phyloP scores from a whole-genome alignment of 2,113 vertebrate species.

The Thamnaconus septentrionalis region DNA sequence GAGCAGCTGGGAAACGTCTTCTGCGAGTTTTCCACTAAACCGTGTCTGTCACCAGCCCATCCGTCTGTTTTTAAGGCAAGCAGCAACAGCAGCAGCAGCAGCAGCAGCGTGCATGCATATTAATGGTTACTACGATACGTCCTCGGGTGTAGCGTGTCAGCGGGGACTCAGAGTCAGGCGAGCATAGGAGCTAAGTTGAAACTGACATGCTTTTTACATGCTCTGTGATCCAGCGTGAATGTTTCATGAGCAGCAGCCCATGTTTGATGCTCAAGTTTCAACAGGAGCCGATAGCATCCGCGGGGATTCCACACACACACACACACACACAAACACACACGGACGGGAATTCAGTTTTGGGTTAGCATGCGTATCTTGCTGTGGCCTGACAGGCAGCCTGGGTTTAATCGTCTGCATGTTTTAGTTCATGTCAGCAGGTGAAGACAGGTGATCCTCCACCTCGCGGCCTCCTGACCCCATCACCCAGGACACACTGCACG shows the following conservation, averaged over 20 bases:
- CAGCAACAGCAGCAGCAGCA: slow-evolving; percentile 19
- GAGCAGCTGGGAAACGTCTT: slow-evolving; percentile 40
- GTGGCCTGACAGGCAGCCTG: neutral
- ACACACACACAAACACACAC: slow-evolving; percentile 1
- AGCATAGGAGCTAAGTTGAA: slow-evolving; percentile 27
- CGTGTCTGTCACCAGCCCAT: slow-evolving; percentile 12
- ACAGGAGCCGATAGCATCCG: slow-evolving; percentile 2
- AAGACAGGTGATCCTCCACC: neutral
- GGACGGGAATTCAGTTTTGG: slow-evolving; percentile 2
- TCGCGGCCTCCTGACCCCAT: slow-evolving; percentile 10
- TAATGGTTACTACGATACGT: slow-evolving; percentile 36
- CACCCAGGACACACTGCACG: no score
- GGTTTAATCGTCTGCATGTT: slow-evolving; percentile 2
- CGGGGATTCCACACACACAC: slow-evolving; percentile 15
- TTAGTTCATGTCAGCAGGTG: slow-evolving; percentile 1
- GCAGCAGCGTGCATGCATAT: slow-evolving; percentile 26
- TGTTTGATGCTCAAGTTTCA: slow-evolving; percentile 59
- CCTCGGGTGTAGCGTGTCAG: slow-evolving; percentile 23
- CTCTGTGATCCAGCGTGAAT: slow-evolving; percentile 59
- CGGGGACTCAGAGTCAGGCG: neutral
- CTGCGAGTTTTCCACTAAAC: slow-evolving; percentile 18
- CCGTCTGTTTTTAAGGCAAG: slow-evolving; percentile 3
- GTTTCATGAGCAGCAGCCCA: slow-evolving; percentile 51
- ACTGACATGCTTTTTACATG: slow-evolving; percentile 57
- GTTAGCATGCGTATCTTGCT: slow-evolving; percentile 13